Percentiles rank a stretch among this genome's conserved stretches.
These are phyloP conservation scores for Lepeophtheirus nordmannii DNA, from an alignment of 2,888 invertebrate genomes.

Conservation along the genomic window DNA sequence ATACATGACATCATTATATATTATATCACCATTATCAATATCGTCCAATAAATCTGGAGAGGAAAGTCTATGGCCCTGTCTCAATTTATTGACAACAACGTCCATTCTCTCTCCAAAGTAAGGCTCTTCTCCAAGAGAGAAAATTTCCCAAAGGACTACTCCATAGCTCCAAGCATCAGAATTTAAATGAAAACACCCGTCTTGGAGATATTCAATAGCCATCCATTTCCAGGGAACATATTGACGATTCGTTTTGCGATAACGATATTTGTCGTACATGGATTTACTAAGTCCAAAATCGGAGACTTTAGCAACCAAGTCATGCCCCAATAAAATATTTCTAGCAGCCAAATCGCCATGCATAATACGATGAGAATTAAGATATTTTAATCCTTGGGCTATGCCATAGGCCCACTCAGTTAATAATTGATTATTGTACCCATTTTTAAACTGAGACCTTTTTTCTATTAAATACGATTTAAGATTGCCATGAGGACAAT, in stretches of 20 bases:
- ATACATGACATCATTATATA: constrained; percentile 1
- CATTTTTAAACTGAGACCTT: constrained; percentile 13
- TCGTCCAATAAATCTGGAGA: constrained; percentile 3
- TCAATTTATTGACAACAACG: not conserved
- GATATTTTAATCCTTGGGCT: constrained; percentile 16
- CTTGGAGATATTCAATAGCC: constrained; percentile 18
- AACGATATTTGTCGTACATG: constrained; percentile 12
- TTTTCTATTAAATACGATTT: constrained; percentile 17
- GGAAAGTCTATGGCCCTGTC: constrained; percentile 4
- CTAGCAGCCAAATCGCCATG: constrained; percentile 23
- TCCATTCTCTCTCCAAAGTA: constrained; percentile 18
- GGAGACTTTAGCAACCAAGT: constrained; percentile 12
- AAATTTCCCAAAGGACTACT: constrained; percentile 17
- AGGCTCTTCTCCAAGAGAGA: constrained; percentile 20
- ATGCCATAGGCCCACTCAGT: constrained; percentile 14
- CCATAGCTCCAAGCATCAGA: constrained; percentile 23
- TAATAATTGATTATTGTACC: not conserved
- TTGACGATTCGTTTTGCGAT: constrained; percentile 13
- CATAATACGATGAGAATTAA: constrained; percentile 15
- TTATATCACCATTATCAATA: not conserved
- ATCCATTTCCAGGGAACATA: constrained; percentile 24
- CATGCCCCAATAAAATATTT: constrained; percentile 11
- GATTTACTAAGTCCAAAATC: constrained; percentile 20
- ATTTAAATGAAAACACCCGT: constrained; percentile 15
- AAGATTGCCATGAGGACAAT: constrained; percentile 16